Conservation (phyloP, 2,888 invertebrate species). For the Lottia gigantea region DNA sequence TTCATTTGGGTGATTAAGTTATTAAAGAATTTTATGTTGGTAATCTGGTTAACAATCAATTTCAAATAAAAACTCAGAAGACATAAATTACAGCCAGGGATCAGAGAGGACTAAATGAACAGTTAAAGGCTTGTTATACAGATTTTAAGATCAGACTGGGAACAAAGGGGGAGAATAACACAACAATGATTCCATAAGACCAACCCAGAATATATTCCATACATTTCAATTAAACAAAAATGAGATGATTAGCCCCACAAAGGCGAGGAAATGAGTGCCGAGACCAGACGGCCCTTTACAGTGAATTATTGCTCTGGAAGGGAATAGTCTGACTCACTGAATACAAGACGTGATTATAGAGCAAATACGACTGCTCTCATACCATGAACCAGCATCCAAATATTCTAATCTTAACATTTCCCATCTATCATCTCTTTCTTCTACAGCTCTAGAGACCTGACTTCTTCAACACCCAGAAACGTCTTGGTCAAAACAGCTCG, state of each 20-base stretch:
- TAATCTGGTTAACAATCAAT: no score
- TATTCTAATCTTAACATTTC: slow-evolving; percentile 8
- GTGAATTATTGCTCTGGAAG: background rate
- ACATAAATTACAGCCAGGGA: no score
- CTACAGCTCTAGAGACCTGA: background rate
- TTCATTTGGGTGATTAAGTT: no score
- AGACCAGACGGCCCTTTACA: background rate
- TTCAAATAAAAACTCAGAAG: no score
- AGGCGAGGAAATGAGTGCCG: slow-evolving; percentile 11
- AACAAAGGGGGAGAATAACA: background rate
- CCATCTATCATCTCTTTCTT: slow-evolving; percentile 2
- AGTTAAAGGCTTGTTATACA: background rate
- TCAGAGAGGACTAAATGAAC: background rate
- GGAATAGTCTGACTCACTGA: slow-evolving; percentile 4
- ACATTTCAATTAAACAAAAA: slow-evolving; percentile 9
- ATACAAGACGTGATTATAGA: slow-evolving; percentile 8
- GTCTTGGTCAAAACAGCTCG: slow-evolving; percentile 4
- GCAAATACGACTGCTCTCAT: background rate
- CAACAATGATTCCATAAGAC: no score
- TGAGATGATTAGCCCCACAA: slow-evolving; percentile 6
- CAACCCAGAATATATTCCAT: slow-evolving; percentile 1
- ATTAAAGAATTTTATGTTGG: no score
- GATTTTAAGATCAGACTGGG: background rate
- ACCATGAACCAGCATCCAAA: background rate
- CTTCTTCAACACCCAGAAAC: slow-evolving; percentile 1